A percentile compares a stretch with the other conserved stretches of the same genome.
These are phyloP conservation scores for Aythya baeri DNA, from an alignment of 2,113 vertebrate genomes.

Conservation along the genomic window DNA sequence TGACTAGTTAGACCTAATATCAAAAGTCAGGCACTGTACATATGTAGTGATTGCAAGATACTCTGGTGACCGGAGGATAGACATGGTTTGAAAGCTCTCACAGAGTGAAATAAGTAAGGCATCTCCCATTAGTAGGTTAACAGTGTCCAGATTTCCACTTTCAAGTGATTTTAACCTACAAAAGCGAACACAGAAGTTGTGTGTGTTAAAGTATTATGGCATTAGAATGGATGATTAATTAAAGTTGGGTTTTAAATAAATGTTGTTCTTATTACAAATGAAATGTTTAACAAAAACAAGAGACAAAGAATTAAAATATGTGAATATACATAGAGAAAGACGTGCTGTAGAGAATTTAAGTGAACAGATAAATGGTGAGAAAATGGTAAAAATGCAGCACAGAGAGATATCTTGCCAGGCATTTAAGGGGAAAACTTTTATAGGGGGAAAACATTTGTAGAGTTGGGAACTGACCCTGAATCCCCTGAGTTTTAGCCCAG, in stretches of 20 bases:
- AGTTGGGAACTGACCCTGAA: neutral
- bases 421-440: neutral
- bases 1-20: neutral
- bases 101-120: neutral
- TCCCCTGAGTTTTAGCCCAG: neutral
- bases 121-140: neutral
- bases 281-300: constrained; percentile 4
- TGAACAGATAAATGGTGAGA: neutral
- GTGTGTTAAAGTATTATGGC: neutral
- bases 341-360: neutral
- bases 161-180: neutral
- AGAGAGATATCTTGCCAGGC: neutral
- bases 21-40: neutral
- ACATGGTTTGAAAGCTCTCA: neutral
- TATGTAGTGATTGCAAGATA: neutral
- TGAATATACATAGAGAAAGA: neutral
- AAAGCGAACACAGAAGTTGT: neutral
- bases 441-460: neutral
- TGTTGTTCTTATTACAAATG: neutral
- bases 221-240: neutral
- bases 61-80: neutral
- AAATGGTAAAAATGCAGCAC: neutral
- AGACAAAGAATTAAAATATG: neutral
- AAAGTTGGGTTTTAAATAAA: constrained; percentile 21
- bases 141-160: neutral